These are phyloP conservation scores for Amphipyra tragopoginis DNA, from an alignment of 2,888 invertebrate genomes.

Conservation along the genomic window DNA sequence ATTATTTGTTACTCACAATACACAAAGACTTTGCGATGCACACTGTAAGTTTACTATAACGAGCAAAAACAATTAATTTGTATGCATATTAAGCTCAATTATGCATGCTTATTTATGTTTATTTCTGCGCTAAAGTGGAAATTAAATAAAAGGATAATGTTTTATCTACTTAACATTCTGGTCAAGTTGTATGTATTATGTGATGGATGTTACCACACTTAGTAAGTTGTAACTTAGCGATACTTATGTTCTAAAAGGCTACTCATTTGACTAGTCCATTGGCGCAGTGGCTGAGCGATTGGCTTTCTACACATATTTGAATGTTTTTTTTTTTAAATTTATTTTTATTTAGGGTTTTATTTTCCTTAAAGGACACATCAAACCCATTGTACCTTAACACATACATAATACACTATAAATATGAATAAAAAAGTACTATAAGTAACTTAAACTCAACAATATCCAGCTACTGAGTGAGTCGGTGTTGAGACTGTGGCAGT, in stretches of 20 bases:
- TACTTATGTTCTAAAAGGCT: neutral
- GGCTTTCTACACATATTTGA: no score
- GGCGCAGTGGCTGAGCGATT: neutral
- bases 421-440: no score
- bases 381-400: no score
- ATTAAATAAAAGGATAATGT: constrained; percentile 22
- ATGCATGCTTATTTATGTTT: constrained; percentile 22
- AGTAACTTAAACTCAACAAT: no score
- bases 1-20: neutral
- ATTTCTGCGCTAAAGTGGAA: constrained; percentile 31
- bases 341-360: no score
- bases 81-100: constrained; percentile 15
- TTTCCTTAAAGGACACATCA: no score
- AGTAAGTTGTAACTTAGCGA: neutral
- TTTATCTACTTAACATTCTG: constrained; percentile 25
- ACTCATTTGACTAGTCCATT: neutral
- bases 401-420: no score
- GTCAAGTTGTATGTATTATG: constrained; percentile 22
- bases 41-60: no score
- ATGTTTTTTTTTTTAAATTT: no score
- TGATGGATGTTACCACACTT: constrained; percentile 9
- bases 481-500: no score
- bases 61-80: constrained; percentile 28
- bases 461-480: no score
- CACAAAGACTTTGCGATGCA: neutral